These are phyloP conservation scores for Ferrisia virgata DNA, from an alignment of 2,888 invertebrate species.

Conservation along the genomic window DNA sequence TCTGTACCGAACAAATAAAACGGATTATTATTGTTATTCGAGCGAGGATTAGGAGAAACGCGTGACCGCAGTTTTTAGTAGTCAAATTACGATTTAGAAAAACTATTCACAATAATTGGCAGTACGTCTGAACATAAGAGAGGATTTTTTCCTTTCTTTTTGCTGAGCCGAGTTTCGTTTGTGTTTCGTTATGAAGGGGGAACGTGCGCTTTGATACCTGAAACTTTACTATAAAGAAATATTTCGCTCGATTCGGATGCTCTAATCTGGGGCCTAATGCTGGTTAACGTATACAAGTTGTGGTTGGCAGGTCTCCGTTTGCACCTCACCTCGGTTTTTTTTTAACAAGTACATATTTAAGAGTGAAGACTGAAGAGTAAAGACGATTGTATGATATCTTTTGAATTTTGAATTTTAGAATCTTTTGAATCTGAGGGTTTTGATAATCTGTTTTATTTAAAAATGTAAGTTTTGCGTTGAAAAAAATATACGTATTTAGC, in stretches of 20 bases:
- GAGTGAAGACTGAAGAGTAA: no score
- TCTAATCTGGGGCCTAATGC: no score
- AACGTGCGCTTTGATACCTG: background rate
- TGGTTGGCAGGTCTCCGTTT: no score
- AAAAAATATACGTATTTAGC: no score
- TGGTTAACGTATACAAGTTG: no score
- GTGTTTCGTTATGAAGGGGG: background rate
- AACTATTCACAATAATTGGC: constrained; percentile 42
- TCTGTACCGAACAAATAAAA: constrained; percentile 37
- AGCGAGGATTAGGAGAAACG: constrained; percentile 41
- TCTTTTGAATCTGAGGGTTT: no score
- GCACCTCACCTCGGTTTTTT: no score
- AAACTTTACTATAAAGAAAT: background rate
- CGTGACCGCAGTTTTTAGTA: constrained; percentile 45
- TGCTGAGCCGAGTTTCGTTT: background rate
- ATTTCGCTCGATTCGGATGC: background rate
- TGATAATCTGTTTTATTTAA: no score
- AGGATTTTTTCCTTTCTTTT: constrained; percentile 1
- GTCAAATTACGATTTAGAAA: constrained; percentile 40
- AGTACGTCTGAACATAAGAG: constrained; percentile 16
- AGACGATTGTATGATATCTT: no score
- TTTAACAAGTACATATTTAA: no score
- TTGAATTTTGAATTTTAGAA: no score
- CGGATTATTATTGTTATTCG: constrained; percentile 46
- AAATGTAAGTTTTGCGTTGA: no score